Evolutionary conservation across 2,888 invertebrate species (phyloP).

Genomic region (Lamellibrachia columna): DNA sequence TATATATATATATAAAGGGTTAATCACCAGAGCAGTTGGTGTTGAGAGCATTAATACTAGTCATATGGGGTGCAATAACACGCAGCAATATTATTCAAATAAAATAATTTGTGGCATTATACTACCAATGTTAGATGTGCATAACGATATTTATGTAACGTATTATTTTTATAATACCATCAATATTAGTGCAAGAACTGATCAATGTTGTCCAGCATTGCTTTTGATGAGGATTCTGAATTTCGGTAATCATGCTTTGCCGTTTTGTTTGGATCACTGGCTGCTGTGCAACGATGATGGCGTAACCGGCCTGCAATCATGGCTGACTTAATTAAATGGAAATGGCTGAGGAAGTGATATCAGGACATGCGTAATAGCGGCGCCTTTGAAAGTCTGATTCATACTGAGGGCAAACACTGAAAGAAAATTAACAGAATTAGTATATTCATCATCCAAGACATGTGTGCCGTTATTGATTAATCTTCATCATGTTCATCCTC

Average conservation of each 20-base stretch:
- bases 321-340: neutral
- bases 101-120: neutral
- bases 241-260: neutral
- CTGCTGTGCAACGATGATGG: neutral
- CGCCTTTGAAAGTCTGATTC: neutral
- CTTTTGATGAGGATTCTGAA: neutral
- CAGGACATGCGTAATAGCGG: neutral
- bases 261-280: neutral
- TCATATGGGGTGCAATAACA: neutral
- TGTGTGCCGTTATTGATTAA: neutral
- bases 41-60: neutral
- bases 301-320: neutral
- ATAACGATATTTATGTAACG: conserved; percentile 18
- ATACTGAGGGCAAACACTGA: neutral
- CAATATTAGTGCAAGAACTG: neutral
- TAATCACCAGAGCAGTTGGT: no score
- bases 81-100: neutral
- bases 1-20: neutral
- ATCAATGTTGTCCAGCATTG: neutral
- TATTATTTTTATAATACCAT: neutral
- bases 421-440: neutral
- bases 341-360: neutral
- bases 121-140: neutral
- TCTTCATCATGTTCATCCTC: neutral
- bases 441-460: neutral